These are phyloP conservation scores for Sturmia bella DNA, from an alignment of 2,888 invertebrate species.

Conservation along the genomic window DNA sequence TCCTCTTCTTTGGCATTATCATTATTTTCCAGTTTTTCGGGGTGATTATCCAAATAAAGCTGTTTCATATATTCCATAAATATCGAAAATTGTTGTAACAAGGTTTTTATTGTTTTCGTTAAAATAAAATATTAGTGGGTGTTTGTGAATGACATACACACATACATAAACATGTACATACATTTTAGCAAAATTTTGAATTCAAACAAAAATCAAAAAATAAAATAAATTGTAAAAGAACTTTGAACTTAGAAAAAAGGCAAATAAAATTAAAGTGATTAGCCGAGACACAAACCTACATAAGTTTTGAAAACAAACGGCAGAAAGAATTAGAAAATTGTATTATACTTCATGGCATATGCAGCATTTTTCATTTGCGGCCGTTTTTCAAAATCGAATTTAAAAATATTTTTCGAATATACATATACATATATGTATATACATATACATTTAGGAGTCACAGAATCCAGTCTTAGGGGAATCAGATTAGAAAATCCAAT, in stretches of 20 bases:
- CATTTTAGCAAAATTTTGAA: slow-evolving; percentile 30
- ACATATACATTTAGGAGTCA: no score
- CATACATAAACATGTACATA: not conserved
- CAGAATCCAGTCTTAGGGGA: no score
- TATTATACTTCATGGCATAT: not conserved
- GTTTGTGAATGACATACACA: not conserved
- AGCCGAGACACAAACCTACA: slow-evolving; percentile 36
- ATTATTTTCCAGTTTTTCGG: slow-evolving; percentile 83
- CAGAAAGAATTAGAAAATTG: no score
- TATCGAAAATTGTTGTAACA: not conserved
- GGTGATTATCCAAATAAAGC: slow-evolving; percentile 88
- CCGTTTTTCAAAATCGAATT: no score
- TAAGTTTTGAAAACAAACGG: no score
- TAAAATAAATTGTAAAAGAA: slow-evolving; percentile 42
- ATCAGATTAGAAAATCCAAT: no score
- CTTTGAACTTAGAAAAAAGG: slow-evolving; percentile 27
- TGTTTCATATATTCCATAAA: slow-evolving; percentile 77
- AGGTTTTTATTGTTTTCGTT: not conserved
- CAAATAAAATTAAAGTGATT: slow-evolving; percentile 21
- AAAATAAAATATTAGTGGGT: slow-evolving; percentile 11
- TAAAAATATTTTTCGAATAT: no score
- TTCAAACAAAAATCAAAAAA: slow-evolving; percentile 49
- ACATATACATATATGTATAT: no score
- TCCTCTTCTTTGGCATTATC: slow-evolving; percentile 86
- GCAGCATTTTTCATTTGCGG: not conserved